Evolutionary conservation across 2,113 vertebrate species (phyloP), one percentile per base, ranked within the genome.

Genomic region (Sardina pilchardus): DNA sequence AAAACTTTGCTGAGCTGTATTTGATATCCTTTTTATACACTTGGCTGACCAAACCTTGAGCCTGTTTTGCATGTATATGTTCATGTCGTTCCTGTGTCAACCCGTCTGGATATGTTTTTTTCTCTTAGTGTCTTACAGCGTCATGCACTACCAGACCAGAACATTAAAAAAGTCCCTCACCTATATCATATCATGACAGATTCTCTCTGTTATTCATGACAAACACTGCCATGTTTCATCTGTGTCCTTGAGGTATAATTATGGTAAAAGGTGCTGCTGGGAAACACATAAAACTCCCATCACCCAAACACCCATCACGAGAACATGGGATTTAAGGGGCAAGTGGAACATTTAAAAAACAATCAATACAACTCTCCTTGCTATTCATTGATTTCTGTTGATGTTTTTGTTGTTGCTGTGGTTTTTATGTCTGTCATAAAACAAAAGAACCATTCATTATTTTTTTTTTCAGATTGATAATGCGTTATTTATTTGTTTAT

Each of bases 61-160:
- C 81, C 42, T 67, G 19, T 56, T 85, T 26, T 82, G 45, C 24
- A 81, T 14, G 78, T 83, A 39, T 83, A 42, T 81, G 59, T 26
- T 71, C 30, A 14, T 71, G 63, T 7, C 63, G 30, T 71, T 71
- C 63, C 63, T 71, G 30, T 34, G 63, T 71, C 63, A 14, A 34
- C 30, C 63, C 26, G 16, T 71, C 26, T 71, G 26, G 10, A 71
- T 63, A 19, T 71, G 8, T 30, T 71, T 71, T 71, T 71, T 12
- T 71, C 14, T 71, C 30, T 14, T 6, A 34, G 30, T 59, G 19
- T 59, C 6, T 21, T 26, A 12, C 26, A 34, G 12, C 14, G 26
- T 71, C 63, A 71, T 71, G n/a, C 30, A 26, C 63, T 71, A 34
- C 10, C 30, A 71, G 8, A 30, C 30, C 63, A 71, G 63, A 34